Percentiles rank a stretch among this genome's conserved stretches.
Evolutionary conservation across 2,888 invertebrate species (phyloP).

Genomic region (Agrochola macilenta): DNA sequence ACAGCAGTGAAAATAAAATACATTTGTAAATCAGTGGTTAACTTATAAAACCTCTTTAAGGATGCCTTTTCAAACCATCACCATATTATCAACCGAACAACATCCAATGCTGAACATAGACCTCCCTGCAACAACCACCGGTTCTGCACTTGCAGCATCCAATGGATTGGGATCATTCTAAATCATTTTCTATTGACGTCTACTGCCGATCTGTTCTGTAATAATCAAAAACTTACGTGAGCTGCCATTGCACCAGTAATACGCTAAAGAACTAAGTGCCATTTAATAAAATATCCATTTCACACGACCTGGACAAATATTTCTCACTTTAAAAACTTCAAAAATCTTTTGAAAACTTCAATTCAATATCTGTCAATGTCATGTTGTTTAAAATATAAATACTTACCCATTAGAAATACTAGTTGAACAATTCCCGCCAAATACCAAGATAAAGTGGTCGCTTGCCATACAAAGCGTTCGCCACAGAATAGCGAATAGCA

Average conservation of each 20-base stretch:
- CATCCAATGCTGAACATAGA: neutral
- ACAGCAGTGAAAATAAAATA: neutral
- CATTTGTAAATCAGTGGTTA: neutral
- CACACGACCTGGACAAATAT: no score
- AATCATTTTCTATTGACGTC: neutral
- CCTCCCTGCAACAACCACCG: neutral
- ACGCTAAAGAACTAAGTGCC: neutral
- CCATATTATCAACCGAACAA: neutral
- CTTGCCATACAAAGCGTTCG: constrained; percentile 34
- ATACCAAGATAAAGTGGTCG: neutral
- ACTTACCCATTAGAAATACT: neutral
- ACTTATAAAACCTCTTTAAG: neutral
- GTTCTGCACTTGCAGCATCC: neutral
- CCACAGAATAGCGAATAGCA: constrained; percentile 38
- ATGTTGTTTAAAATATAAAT: neutral
- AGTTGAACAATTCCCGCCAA: neutral
- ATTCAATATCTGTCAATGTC: neutral
- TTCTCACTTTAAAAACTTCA: neutral
- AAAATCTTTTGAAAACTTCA: neutral
- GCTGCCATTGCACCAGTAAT: neutral
- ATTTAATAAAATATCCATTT: neutral
- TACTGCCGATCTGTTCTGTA: neutral
- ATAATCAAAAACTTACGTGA: no score
- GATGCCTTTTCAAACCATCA: neutral
- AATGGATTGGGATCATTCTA: neutral